Percentiles rank a stretch among this genome's conserved stretches.
Conservation (phyloP, 2,113 vertebrate genomes). For the Orcinus orca region DNA sequence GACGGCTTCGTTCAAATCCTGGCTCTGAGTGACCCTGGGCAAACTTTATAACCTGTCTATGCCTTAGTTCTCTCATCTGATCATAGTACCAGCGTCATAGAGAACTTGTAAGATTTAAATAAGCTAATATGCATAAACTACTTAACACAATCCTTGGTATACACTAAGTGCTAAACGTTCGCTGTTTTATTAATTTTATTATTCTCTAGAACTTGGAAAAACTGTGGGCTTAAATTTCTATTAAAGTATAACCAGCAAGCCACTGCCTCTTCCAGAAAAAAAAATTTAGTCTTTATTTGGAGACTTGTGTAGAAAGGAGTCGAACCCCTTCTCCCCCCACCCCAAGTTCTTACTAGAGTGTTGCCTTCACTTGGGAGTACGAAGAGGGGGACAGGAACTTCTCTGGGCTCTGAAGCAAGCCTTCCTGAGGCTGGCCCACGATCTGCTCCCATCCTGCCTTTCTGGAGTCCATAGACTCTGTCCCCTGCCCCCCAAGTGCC, state of each 20-base stretch:
- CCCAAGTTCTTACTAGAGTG: neutral
- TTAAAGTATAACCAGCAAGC: neutral
- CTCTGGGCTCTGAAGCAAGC: neutral
- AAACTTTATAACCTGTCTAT: neutral
- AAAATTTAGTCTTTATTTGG: neutral
- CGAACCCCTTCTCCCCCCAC: fast-evolving
- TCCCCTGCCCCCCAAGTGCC: no score
- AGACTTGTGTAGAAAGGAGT: neutral
- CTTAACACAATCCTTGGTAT: neutral
- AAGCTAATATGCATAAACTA: neutral
- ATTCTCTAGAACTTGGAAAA: constrained; percentile 20
- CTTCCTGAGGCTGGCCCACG: neutral
- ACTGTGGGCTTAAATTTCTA: neutral
- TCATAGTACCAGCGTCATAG: neutral
- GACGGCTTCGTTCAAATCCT: neutral
- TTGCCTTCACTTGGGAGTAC: neutral
- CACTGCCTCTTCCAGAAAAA: neutral
- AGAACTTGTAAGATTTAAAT: neutral
- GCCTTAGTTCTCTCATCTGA: neutral
- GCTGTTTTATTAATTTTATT: constrained; percentile 9
- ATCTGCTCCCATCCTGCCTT: neutral
- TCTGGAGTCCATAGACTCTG: neutral
- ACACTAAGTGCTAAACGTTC: neutral
- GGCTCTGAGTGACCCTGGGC: neutral
- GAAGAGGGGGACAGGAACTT: neutral